Evolutionary conservation across 2,113 vertebrate species (phyloP).

Genomic region (Eclectus roratus): DNA sequence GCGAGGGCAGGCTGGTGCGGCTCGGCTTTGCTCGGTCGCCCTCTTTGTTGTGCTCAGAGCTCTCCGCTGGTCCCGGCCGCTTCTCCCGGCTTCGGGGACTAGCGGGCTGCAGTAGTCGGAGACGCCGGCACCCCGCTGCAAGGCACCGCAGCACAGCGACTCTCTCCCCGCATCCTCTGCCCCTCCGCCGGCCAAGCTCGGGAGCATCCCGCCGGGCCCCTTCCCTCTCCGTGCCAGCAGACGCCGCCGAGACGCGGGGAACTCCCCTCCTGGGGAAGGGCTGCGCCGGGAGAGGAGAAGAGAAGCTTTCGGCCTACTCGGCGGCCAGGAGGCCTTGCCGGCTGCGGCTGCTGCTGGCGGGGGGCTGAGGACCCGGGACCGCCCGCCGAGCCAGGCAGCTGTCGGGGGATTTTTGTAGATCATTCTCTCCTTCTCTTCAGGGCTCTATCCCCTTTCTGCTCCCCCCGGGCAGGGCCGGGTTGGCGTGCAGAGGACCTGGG

Average conservation of each 20-base stretch:
- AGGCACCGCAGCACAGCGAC: not conserved
- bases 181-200: not conserved
- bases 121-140: not conserved
- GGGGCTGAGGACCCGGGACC: not conserved
- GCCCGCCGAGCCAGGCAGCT: slow-evolving; percentile 1
- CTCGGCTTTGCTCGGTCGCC: not conserved
- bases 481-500: not conserved
- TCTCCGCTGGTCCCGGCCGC: not conserved
- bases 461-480: no score
- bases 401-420: slow-evolving; percentile 22
- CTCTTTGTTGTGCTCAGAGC: slow-evolving; percentile 35
- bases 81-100: not conserved
- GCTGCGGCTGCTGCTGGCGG: not conserved
- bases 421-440: not conserved
- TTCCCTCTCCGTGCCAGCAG: not conserved
- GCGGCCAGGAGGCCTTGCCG: not conserved
- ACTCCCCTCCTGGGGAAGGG: not conserved
- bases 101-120: not conserved
- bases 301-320: slow-evolving; percentile 32
- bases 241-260: not conserved
- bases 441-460: not conserved
- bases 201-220: not conserved
- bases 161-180: not conserved
- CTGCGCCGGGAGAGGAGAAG: not conserved
- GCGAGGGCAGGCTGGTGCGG: not conserved